Conservation (phyloP, 2,113 vertebrate species). For the Ictalurus punctatus region DNA sequence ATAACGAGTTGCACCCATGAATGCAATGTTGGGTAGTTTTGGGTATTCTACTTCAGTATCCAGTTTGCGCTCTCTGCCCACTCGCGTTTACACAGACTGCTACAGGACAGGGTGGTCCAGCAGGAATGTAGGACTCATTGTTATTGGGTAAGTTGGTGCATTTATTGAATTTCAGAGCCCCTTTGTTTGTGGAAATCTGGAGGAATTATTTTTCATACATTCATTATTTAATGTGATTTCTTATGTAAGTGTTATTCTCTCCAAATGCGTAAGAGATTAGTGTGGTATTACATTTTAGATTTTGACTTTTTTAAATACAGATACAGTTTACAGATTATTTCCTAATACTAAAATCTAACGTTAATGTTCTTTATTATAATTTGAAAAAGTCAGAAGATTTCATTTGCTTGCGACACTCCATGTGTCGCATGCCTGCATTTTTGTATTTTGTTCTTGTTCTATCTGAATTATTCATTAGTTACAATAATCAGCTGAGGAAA, state of each 20-base stretch:
- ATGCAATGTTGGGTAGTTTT: constrained; percentile 29
- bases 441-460: constrained; percentile 5
- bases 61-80: constrained; percentile 7
- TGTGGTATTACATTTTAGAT: not conserved
- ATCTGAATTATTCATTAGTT: constrained; percentile 19
- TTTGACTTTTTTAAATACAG: not conserved
- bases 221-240: not conserved
- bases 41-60: constrained; percentile 21
- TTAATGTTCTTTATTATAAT: not conserved
- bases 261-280: not conserved
- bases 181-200: not conserved
- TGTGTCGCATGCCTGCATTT: not conserved
- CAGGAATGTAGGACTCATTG: constrained; percentile 40
- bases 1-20: constrained; percentile 23
- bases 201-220: not conserved
- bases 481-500: not conserved
- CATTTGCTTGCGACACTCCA: not conserved
- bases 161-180: not conserved
- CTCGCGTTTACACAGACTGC: constrained; percentile 16
- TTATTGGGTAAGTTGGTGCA: constrained; percentile 52
- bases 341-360: not conserved
- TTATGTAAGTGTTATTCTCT: not conserved
- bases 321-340: not conserved
- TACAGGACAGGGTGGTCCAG: not conserved
- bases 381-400: not conserved